phyloP scores from a whole-genome alignment of 2,888 invertebrate genomes.

The Liposcelis brunnea region DNA sequence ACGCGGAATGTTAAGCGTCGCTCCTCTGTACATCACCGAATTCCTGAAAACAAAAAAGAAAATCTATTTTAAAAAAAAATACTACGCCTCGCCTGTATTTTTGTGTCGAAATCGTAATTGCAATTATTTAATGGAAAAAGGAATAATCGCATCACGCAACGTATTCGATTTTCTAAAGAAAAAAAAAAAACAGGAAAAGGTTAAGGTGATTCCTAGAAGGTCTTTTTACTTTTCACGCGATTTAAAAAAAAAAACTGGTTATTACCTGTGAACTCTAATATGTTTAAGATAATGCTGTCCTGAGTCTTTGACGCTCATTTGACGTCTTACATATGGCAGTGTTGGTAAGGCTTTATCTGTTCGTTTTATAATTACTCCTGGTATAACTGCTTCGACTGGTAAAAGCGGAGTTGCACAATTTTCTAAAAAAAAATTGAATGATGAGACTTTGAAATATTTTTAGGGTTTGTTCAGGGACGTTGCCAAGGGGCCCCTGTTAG shows the following conservation, averaged over 20 bases:
- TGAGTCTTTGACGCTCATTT: constrained; percentile 4
- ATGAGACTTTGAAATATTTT: too few relatives aligned
- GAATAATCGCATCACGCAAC: background rate
- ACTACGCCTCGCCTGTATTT: background rate
- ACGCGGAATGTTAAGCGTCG: constrained; percentile 64
- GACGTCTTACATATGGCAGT: background rate
- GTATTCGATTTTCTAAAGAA: background rate
- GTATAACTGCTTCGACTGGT: too few relatives aligned
- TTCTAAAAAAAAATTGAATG: too few relatives aligned
- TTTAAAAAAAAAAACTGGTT: background rate
- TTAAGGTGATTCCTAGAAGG: background rate
- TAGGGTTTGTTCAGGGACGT: too few relatives aligned
- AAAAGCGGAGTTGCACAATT: too few relatives aligned
- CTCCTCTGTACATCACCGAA: constrained; percentile 71
- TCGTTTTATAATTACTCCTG: too few relatives aligned
- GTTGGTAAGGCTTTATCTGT: too few relatives aligned
- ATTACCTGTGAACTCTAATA: constrained; percentile 40
- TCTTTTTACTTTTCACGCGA: background rate
- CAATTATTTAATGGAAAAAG: background rate
- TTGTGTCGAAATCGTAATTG: background rate
- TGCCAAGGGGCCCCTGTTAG: too few relatives aligned
- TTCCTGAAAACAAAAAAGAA: constrained; percentile 30
- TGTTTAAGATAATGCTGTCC: constrained; percentile 23
- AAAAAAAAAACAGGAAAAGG: background rate
- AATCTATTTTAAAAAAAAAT: background rate